Evolutionary conservation across 2,113 vertebrate species (phyloP).

Genomic region (Ophthalmotilapia sp.): DNA sequence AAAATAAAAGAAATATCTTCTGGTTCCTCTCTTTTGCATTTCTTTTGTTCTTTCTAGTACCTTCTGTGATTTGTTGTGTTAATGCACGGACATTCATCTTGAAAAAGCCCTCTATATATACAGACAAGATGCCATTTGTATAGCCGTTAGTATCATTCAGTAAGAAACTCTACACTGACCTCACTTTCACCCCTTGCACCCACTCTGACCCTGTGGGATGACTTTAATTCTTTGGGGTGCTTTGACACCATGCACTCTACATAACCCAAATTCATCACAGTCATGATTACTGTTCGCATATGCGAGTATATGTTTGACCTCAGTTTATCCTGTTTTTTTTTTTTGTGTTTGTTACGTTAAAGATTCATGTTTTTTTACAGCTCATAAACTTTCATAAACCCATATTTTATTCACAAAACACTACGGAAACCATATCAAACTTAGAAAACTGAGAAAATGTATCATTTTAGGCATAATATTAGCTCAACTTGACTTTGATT

Average conservation of each 20-base stretch:
- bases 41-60: neutral
- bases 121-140: neutral
- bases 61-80: neutral
- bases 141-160: neutral
- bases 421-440: neutral
- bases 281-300: neutral
- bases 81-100: neutral
- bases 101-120: neutral
- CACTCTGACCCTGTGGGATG: constrained; percentile 11
- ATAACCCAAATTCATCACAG: constrained; percentile 43
- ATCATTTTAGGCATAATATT: neutral
- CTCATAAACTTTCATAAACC: neutral
- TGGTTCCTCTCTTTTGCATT: neutral
- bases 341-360: neutral
- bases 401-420: neutral
- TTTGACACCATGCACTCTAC: constrained; percentile 35
- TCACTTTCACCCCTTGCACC: constrained; percentile 41
- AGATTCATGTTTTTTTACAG: neutral
- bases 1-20: neutral
- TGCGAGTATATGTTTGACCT: neutral
- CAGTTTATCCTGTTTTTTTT: neutral
- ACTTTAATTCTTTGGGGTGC: constrained; percentile 30
- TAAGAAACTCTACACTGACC: constrained; percentile 23
- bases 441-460: neutral
- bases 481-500: neutral